phyloP scores from a whole-genome alignment of 2,113 vertebrate genomes.

The Heliornis fulica region DNA sequence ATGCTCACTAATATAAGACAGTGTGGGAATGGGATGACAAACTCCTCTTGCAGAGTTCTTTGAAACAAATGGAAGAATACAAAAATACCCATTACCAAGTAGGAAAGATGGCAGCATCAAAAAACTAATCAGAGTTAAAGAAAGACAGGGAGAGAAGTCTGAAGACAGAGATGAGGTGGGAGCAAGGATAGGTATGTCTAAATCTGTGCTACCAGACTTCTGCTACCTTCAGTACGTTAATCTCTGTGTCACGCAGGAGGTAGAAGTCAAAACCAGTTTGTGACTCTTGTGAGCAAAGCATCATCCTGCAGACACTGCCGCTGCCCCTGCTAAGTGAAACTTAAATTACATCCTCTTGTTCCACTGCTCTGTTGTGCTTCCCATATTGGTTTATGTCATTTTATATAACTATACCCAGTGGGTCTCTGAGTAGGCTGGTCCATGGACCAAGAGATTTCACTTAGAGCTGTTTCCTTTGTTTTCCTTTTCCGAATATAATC shows the following conservation, averaged over 20 bases:
- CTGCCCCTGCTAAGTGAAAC: neutral
- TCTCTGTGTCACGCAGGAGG: neutral
- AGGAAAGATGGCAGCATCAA: neutral
- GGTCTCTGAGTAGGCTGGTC: neutral
- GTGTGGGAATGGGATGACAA: constrained; percentile 34
- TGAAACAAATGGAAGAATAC: neutral
- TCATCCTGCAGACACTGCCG: neutral
- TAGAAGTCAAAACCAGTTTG: neutral
- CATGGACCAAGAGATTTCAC: neutral
- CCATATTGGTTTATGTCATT: neutral
- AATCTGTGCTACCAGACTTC: neutral
- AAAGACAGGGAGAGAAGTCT: neutral
- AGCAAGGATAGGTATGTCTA: neutral
- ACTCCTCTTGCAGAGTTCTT: neutral
- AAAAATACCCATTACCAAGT: neutral
- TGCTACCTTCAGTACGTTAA: neutral
- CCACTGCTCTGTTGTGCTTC: neutral
- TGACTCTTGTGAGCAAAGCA: neutral
- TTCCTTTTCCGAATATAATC: neutral
- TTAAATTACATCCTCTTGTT: neutral
- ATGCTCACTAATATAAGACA: neutral
- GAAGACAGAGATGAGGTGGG: neutral
- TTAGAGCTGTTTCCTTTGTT: neutral
- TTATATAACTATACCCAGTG: neutral
- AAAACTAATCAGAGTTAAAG: constrained; percentile 1